phyloP scores from a whole-genome alignment of 2,888 invertebrate genomes.

The Leptinotarsa peninsularis region DNA sequence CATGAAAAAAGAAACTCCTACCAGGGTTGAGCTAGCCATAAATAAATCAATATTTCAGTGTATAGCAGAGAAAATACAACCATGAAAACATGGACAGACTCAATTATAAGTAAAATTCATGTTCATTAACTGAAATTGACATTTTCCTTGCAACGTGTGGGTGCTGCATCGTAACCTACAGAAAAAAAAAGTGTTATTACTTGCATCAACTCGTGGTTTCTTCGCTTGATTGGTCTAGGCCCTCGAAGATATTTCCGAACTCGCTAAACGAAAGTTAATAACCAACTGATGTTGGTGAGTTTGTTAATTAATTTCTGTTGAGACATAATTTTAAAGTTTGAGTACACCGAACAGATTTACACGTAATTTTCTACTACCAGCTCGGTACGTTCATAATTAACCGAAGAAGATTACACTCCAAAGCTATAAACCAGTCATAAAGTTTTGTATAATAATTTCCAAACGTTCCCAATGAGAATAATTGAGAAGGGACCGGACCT shows the following conservation, averaged over 20 bases:
- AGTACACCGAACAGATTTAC: conserved; percentile 46
- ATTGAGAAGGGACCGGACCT: conserved; percentile 27
- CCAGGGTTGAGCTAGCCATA: no score
- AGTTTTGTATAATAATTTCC: conserved; percentile 43
- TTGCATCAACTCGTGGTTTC: not conserved
- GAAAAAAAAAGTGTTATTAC: no score
- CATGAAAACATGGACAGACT: no score
- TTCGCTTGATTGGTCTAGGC: not conserved
- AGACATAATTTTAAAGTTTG: conserved; percentile 48
- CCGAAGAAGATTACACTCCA: conserved; percentile 43
- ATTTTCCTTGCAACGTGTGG: no score
- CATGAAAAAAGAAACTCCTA: no score
- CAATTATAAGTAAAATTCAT: not conserved
- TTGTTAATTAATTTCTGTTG: conserved; percentile 49
- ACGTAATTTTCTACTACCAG: conserved; percentile 46
- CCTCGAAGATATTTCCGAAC: conserved; percentile 16
- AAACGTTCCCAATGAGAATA: conserved; percentile 40
- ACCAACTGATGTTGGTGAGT: conserved; percentile 39
- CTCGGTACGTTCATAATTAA: conserved; percentile 41
- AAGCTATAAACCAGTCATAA: conserved; percentile 44
- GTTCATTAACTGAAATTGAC: no score
- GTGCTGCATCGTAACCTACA: no score
- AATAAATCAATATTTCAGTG: no score
- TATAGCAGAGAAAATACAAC: no score
- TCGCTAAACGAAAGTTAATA: conserved; percentile 32